phyloP scores from a whole-genome alignment of 2,113 vertebrate genomes.

The Amphiprion ocellaris region DNA sequence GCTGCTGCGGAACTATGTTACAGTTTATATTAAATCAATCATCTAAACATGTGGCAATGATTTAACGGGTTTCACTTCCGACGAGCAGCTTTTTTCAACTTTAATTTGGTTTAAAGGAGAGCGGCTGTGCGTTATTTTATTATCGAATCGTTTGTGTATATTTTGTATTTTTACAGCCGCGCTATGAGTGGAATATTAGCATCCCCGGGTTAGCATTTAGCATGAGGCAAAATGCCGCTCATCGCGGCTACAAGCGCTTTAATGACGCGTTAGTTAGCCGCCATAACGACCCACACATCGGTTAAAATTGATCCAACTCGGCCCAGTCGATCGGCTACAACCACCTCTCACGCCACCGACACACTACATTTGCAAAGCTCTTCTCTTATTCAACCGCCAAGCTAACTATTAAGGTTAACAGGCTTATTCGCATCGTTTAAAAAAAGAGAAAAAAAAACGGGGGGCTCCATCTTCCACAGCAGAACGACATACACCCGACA shows the following conservation, averaged over 20 bases:
- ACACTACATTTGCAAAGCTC: not conserved
- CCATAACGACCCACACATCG: not conserved
- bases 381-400: conserved; percentile 7
- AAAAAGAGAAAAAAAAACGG: not conserved
- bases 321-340: not conserved
- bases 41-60: not conserved
- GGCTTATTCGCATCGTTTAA: not conserved
- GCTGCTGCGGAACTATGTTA: no score
- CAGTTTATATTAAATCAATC: no score
- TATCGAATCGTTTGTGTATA: no score
- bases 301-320: not conserved
- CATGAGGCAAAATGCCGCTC: not conserved
- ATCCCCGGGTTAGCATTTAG: conserved; percentile 24
- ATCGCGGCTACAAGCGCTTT: conserved; percentile 1
- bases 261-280: not conserved
- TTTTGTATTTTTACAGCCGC: not conserved
- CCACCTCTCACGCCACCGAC: conserved; percentile 1
- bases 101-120: no score
- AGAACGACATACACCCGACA: no score
- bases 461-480: conserved; percentile 6
- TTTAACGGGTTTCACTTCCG: not conserved
- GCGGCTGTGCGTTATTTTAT: no score
- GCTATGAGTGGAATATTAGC: conserved; percentile 28
- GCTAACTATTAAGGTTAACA: conserved; percentile 13
- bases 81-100: not conserved